Evolutionary conservation across 2,888 invertebrate species (phyloP).

Genomic region (Alsophila aescularia): DNA sequence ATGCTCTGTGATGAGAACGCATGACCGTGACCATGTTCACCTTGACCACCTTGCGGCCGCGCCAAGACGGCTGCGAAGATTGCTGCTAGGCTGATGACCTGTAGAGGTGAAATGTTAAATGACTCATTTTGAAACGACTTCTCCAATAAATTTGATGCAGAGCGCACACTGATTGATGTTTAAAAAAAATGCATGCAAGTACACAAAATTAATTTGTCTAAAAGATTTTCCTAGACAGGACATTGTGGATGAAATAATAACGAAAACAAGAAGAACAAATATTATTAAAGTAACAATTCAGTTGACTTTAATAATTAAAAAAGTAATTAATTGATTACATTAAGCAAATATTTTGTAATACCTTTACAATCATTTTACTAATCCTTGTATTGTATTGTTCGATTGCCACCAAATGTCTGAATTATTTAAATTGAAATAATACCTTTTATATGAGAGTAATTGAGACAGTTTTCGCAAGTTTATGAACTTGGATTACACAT

Average conservation of each 20-base stretch:
- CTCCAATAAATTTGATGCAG: no score
- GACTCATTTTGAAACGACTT: conserved; percentile 1
- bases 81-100: conserved; percentile 40
- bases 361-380: conserved; percentile 31
- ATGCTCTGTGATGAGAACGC: conserved; percentile 30
- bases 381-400: conserved; percentile 14
- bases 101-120: conserved; percentile 20
- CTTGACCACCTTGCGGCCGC: conserved; percentile 40
- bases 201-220: no score
- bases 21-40: conserved; percentile 24
- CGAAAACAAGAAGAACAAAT: no score
- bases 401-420: conserved; percentile 30
- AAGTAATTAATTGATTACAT: neutral
- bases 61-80: conserved; percentile 32
- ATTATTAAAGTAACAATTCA: no score
- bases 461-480: conserved; percentile 46
- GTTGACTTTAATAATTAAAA: no score
- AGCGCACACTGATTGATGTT: no score
- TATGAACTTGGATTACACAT: conserved; percentile 42
- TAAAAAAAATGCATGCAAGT: no score
- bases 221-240: no score
- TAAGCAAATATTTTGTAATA: neutral
- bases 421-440: conserved; percentile 33
- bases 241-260: no score
- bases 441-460: conserved; percentile 41